phyloP scores from a whole-genome alignment of 2,797 vertebrate genomes.

The Parauchenoglanis ngamensis region DNA sequence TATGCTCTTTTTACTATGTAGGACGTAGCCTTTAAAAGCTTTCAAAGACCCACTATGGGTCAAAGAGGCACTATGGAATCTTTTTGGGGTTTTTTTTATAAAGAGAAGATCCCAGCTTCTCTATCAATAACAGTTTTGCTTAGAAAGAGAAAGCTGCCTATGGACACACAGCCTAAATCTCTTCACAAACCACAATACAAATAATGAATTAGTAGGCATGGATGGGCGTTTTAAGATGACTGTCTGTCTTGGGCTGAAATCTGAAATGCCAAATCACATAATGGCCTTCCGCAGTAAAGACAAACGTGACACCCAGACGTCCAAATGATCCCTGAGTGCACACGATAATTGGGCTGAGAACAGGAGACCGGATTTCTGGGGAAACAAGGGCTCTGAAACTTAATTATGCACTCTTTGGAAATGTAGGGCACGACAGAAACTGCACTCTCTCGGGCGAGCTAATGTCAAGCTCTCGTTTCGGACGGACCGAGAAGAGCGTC shows the following conservation, averaged over 20 bases:
- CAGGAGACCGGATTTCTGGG: conserved; percentile 58
- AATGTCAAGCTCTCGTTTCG: conserved; percentile 63
- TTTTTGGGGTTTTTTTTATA: background rate
- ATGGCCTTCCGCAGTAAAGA: conserved; percentile 73
- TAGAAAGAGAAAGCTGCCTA: background rate
- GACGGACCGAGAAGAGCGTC: conserved; percentile 12
- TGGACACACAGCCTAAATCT: background rate
- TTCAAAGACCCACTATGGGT: background rate
- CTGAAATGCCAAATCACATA: conserved; percentile 67
- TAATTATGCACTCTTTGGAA: conserved; percentile 44
- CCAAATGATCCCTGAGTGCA: conserved; percentile 70
- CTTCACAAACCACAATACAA: background rate
- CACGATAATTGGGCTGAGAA: conserved; percentile 75
- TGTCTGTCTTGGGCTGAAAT: conserved; percentile 43
- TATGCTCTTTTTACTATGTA: background rate
- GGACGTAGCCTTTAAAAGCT: conserved; percentile 9
- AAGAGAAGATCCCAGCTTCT: background rate
- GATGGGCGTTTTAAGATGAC: conserved; percentile 39
- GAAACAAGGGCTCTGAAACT: conserved; percentile 37
- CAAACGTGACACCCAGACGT: conserved; percentile 74
- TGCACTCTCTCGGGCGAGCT: conserved; percentile 69
- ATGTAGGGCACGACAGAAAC: conserved; percentile 61
- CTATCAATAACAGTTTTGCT: background rate
- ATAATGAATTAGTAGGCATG: conserved; percentile 17
- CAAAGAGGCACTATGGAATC: background rate